Evolutionary conservation across 2,113 vertebrate species (phyloP).

Genomic region (Petrocephalus zakoni): DNA sequence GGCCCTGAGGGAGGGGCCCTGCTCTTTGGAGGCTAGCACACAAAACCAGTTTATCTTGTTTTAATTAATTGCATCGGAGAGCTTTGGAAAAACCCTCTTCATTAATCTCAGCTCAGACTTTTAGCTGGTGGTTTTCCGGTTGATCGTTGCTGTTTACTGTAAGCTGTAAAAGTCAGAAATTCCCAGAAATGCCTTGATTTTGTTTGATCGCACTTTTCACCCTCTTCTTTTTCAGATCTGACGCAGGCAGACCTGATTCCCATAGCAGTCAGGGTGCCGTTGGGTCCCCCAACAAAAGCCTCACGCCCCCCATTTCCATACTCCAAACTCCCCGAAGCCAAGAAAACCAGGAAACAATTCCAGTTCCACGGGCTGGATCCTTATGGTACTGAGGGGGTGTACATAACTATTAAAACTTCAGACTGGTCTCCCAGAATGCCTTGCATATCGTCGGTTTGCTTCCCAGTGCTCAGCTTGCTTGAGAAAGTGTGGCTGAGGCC

Average conservation of each 20-base stretch:
- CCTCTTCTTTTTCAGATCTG: neutral
- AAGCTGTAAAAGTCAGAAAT: neutral
- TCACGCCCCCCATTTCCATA: no score
- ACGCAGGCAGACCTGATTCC: neutral
- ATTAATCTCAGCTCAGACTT: neutral
- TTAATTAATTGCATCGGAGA: neutral
- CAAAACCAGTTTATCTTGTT: slow-evolving; percentile 8
- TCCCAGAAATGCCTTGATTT: neutral
- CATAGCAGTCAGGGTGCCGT: neutral
- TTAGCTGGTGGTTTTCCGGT: slow-evolving; percentile 3
- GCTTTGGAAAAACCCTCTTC: neutral
- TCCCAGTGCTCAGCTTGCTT: neutral
- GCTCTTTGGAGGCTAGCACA: neutral
- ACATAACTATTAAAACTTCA: neutral
- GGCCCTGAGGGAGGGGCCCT: neutral
- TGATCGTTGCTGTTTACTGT: neutral
- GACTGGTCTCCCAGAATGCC: neutral
- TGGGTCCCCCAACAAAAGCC: neutral
- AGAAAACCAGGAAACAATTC: neutral
- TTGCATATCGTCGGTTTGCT: neutral
- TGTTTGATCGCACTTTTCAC: neutral
- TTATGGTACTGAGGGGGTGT: neutral
- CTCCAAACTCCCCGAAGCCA: neutral
- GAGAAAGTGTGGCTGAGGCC: neutral
- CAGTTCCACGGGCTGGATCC: neutral